Evolutionary conservation across 1,140 invertebrate species (phyloP), one percentile per base, ranked within the genome.

Genomic region (Cheumatopsyche charites): DNA sequence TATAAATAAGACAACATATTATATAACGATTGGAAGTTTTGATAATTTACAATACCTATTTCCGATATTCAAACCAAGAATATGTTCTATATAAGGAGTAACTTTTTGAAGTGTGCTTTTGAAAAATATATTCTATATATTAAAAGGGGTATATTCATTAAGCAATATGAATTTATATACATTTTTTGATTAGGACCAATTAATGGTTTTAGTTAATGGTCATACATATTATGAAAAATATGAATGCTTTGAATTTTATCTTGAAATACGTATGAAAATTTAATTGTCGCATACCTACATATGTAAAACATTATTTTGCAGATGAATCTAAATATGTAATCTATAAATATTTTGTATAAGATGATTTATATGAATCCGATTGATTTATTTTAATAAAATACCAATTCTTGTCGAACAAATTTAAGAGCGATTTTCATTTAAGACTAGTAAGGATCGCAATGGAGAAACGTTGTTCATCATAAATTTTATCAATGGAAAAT

Each of bases 371-470:
- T 23, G 23, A 58, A 25, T 11, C 11, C 25, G 42, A 29, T 63
- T 36, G n/a, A 11, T 42, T 63, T 63, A 62, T 62, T 29, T 63
- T 63, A 43, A 63, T 15, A 49, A 49, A 15, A 19, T 49, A 49
- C 13, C 45, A 49, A 36, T 13, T 49, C 13, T 15, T 49, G 17
- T 49, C 17, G 45, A 49, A 49, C 5, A 41, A 17, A 58, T 9
- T 13, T 5, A 62, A 42, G 29, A 9, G 29, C 15, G 29, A 66
- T 55, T 36, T 63, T 23, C 26, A 62, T 73, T 43, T 71, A 42
- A 62, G 62, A 42, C 58, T 45, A 52, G 70, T 52, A 42, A 73
- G 65, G 52, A 68, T 62, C 41, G 58, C 45, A 62, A 68, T 52
- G 42, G 55, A 70, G 68, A 66, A 63, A 43, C 55, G 12, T 12